Evolutionary conservation across 2,888 invertebrate species (phyloP).

Genomic region (Chesias legatella): DNA sequence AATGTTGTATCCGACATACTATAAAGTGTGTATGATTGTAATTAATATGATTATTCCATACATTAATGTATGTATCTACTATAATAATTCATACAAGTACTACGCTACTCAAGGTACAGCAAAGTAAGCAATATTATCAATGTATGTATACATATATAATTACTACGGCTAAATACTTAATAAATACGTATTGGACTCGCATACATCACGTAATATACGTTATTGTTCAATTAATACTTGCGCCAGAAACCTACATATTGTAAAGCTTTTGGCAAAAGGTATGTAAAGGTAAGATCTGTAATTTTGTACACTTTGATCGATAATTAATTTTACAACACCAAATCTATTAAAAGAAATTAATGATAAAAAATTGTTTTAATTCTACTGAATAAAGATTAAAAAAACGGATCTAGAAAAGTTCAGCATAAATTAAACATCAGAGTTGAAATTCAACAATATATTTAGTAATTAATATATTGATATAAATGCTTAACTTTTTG

Average conservation of each 20-base stretch:
- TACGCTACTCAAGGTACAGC: conserved; percentile 56
- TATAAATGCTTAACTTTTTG: no score
- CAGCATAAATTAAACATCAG: no score
- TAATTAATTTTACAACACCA: conserved; percentile 56
- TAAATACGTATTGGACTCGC: conserved; percentile 48
- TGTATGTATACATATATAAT: conserved; percentile 46
- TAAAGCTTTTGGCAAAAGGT: no score
- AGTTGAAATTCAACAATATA: no score
- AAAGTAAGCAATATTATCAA: conserved; percentile 63
- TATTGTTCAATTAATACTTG: conserved; percentile 45
- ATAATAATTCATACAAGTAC: no score
- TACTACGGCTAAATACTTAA: conserved; percentile 48
- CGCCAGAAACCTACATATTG: conserved; percentile 62
- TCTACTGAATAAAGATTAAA: background rate
- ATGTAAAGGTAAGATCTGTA: conserved; percentile 70
- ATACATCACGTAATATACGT: conserved; percentile 46
- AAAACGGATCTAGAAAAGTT: no score
- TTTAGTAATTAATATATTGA: no score
- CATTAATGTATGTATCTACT: conserved; percentile 34
- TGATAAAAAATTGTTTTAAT: conserved; percentile 24
- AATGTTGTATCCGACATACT: conserved; percentile 8
- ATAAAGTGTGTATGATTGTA: conserved; percentile 35
- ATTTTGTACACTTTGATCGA: conserved; percentile 75
- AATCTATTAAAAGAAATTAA: conserved; percentile 27
- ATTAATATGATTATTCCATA: conserved; percentile 20